phyloP scores from a whole-genome alignment of 2,113 vertebrate species.

The Python bivittatus region DNA sequence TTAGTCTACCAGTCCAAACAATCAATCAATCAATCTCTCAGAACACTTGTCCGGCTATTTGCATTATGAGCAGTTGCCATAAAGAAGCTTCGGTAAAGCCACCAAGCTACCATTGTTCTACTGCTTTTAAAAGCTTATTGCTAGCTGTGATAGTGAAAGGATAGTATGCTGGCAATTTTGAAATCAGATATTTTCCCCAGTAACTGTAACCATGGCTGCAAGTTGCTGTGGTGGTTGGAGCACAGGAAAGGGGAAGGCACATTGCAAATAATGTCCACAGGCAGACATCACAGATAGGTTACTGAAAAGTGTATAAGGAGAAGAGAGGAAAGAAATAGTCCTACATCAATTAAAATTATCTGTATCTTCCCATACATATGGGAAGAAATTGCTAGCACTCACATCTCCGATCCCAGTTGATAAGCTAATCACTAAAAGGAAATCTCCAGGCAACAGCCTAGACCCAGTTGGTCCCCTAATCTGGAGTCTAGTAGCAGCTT shows the following conservation, averaged over 20 bases:
- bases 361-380: background rate
- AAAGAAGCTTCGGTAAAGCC: background rate
- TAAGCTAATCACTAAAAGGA: background rate
- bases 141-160: background rate
- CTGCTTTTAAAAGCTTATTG: background rate
- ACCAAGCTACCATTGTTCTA: background rate
- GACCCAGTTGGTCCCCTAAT: background rate
- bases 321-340: background rate
- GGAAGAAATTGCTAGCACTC: background rate
- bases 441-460: background rate
- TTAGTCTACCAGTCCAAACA: background rate
- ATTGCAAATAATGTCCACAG: background rate
- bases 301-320: background rate
- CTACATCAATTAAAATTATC: background rate
- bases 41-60: background rate
- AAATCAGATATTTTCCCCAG: background rate
- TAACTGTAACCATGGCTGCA: background rate
- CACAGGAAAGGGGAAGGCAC: background rate
- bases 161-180: background rate
- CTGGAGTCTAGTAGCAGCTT: background rate
- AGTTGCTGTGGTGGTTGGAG: background rate
- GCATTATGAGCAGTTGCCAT: background rate
- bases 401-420: background rate
- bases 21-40: background rate
- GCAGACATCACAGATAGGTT: background rate